Evolutionary conservation across 1,140 invertebrate genomes (phyloP).

Genomic region (Drosophila orena): DNA sequence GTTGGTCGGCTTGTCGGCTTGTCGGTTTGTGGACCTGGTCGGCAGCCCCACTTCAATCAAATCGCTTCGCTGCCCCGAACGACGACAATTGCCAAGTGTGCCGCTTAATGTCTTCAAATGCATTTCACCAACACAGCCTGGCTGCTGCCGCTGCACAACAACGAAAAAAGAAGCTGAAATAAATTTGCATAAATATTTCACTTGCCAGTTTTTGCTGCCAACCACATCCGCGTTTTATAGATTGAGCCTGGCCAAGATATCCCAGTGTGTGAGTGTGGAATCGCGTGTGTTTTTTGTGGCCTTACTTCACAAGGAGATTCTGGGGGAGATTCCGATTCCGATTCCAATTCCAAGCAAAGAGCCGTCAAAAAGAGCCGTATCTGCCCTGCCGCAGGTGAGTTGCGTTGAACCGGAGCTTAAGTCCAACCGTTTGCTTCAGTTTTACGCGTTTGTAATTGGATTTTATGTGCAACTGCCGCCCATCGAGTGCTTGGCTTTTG

Average conservation of each 20-base stretch:
- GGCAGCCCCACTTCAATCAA: conserved; percentile 69
- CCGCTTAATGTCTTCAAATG: conserved; percentile 80
- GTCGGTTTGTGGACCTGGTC: conserved; percentile 20
- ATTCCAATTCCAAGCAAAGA: conserved; percentile 5
- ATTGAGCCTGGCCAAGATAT: conserved; percentile 57
- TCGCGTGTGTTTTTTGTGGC: conserved; percentile 18
- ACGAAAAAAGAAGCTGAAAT: conserved; percentile 64
- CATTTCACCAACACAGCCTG: conserved; percentile 55
- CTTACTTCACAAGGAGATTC: conserved; percentile 34
- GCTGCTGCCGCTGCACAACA: conserved; percentile 25
- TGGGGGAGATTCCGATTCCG: conserved; percentile 23
- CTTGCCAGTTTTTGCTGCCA: conserved; percentile 69
- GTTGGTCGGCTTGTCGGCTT: conserved; percentile 25
- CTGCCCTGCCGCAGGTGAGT: conserved; percentile 61
- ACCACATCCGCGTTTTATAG: conserved; percentile 72
- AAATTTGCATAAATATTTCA: conserved; percentile 83
- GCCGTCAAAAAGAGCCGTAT: conserved; percentile 23
- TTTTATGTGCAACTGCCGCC: conserved; percentile 66
- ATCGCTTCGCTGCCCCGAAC: conserved; percentile 61
- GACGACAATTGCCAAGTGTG: conserved; percentile 82
- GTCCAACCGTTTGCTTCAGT: conserved; percentile 43
- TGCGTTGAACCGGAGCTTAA: conserved; percentile 20
- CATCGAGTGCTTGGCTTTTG: conserved; percentile 24
- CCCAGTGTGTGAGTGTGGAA: conserved; percentile 1
- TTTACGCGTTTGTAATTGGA: conserved; percentile 77